phyloP scores from a whole-genome alignment of 2,113 vertebrate species.

The Perca schrenkii region DNA sequence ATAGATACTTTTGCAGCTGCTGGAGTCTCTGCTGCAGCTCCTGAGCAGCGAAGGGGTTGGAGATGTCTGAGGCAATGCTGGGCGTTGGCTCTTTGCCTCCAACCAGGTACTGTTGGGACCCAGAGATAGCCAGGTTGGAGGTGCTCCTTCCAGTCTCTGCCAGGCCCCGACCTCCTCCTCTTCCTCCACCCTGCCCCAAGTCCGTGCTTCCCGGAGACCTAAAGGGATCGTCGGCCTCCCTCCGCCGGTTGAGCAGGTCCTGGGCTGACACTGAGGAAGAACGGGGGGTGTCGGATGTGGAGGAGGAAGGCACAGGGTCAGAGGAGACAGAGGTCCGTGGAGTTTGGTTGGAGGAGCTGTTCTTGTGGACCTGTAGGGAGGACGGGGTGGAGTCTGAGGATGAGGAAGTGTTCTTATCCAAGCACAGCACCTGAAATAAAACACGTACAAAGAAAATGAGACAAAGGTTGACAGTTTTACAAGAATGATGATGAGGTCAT shows the following conservation, averaged over 20 bases:
- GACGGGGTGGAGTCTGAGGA: constrained; percentile 84
- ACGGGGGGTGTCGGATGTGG: constrained; percentile 9
- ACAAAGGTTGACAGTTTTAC: background rate
- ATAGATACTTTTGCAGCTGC: constrained; percentile 92
- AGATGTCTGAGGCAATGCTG: constrained; percentile 97
- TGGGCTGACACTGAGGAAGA: constrained; percentile 51
- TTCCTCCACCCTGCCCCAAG: constrained; percentile 33
- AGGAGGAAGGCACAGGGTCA: constrained; percentile 33
- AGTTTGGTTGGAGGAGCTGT: constrained; percentile 46
- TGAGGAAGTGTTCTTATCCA: constrained; percentile 79
- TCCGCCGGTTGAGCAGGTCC: constrained; percentile 50
- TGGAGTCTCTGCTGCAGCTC: constrained; percentile 93
- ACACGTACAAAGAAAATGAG: background rate
- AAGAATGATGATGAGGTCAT: too few relatives aligned
- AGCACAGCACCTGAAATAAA: constrained; percentile 86
- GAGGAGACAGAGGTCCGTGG: constrained; percentile 43
- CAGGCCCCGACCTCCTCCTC: constrained; percentile 43
- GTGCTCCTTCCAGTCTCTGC: constrained; percentile 84
- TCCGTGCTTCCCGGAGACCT: constrained; percentile 68
- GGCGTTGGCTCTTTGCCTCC: constrained; percentile 92
- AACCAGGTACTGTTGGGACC: constrained; percentile 87
- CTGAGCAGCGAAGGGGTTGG: constrained; percentile 91
- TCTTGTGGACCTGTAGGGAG: constrained; percentile 87
- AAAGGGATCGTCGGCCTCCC: constrained; percentile 53
- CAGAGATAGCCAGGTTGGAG: constrained; percentile 86